phyloP scores from a whole-genome alignment of 2,888 invertebrate genomes.

The Tricholauxania praeusta region DNA sequence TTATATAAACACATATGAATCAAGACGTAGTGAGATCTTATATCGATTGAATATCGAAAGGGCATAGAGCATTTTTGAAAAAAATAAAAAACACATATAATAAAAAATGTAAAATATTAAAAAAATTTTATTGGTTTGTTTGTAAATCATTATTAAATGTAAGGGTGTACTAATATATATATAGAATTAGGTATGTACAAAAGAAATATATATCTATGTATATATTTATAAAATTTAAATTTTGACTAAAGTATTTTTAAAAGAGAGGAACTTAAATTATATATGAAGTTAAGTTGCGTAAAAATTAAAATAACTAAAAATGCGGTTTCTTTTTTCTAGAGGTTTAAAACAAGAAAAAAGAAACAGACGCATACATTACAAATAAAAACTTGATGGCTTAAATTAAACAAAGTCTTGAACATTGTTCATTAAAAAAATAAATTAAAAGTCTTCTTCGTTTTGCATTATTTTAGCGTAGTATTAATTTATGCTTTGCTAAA shows the following conservation, averaged over 20 bases:
- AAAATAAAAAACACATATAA: background rate
- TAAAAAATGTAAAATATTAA: constrained; percentile 22
- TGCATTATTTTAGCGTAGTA: constrained; percentile 15
- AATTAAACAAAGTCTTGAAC: constrained; percentile 16
- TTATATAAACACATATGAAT: too few species aligned
- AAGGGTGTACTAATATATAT: constrained; percentile 15
- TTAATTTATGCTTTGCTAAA: constrained; percentile 11
- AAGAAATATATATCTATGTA: constrained; percentile 16
- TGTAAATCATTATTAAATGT: constrained; percentile 13
- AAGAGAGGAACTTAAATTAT: constrained; percentile 27
- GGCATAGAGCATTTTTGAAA: too few species aligned
- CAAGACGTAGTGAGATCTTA: too few species aligned
- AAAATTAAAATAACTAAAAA: background rate
- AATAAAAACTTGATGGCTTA: constrained; percentile 1
- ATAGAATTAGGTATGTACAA: constrained; percentile 27
- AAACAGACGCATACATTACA: background rate
- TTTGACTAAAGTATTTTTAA: constrained; percentile 31
- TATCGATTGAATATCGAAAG: too few species aligned
- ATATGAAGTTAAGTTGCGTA: background rate
- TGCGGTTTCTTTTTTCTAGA: background rate
- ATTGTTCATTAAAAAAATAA: constrained; percentile 14
- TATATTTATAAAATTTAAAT: constrained; percentile 17
- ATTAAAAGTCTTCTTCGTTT: constrained; percentile 24
- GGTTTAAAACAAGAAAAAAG: background rate
- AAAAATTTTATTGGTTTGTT: constrained; percentile 28